These are phyloP conservation scores for Romanogobio albipinnatus DNA, from an alignment of 2,113 vertebrate species.

Conservation along the genomic window DNA sequence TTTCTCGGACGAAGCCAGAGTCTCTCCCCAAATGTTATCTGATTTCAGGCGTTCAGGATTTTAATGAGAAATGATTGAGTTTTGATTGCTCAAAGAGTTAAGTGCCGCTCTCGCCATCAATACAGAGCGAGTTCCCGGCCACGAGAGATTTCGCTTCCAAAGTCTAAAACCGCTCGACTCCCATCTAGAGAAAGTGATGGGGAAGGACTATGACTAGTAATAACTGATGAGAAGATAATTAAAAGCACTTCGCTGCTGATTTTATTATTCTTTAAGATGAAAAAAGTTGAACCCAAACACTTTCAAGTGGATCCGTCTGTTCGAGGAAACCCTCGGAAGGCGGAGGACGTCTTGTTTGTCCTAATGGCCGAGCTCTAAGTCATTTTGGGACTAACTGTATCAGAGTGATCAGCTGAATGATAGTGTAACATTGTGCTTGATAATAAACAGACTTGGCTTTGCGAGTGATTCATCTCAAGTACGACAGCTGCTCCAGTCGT, in stretches of 20 bases:
- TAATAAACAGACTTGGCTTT: conserved; percentile 46
- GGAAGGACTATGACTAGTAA: conserved; percentile 43
- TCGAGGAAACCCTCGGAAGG: conserved; percentile 8
- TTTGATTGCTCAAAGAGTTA: conserved; percentile 53
- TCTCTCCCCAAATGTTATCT: conserved; percentile 43
- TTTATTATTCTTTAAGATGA: conserved; percentile 44
- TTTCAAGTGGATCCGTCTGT: conserved; percentile 6
- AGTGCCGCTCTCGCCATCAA: conserved; percentile 37
- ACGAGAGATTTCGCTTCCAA: conserved; percentile 38
- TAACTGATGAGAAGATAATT: conserved; percentile 47
- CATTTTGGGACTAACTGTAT: conserved; percentile 24
- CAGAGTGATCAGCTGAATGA: conserved; percentile 52
- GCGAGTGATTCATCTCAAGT: conserved; percentile 50
- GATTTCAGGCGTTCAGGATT: conserved; percentile 54
- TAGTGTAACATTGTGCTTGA: conserved; percentile 45
- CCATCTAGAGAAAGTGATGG: conserved; percentile 14
- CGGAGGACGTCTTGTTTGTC: not conserved
- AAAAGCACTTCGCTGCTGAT: conserved; percentile 21
- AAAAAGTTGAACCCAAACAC: conserved; percentile 36
- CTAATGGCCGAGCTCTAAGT: conserved; percentile 15
- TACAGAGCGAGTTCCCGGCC: conserved; percentile 23
- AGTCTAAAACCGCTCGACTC: conserved; percentile 22
- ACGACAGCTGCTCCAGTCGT: conserved; percentile 48
- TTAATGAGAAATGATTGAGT: conserved; percentile 61
- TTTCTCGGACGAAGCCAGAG: conserved; percentile 42